Evolutionary conservation across 2,888 invertebrate species (phyloP).

Genomic region (Rotaria sp.): DNA sequence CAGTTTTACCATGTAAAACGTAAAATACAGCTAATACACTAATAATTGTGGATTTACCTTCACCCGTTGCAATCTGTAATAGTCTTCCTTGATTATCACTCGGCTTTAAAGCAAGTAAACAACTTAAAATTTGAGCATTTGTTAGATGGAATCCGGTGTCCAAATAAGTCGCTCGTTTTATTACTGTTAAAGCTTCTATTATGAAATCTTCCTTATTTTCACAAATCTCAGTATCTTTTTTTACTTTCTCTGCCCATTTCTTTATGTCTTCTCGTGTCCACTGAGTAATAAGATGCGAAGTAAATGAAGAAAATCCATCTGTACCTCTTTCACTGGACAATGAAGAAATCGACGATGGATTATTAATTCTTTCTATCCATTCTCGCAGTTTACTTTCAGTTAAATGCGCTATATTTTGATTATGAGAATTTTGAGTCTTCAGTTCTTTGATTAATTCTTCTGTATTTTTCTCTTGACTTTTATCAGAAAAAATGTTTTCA

Average conservation of each 20-base stretch:
- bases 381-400: too few relatives aligned
- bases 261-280: background rate
- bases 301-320: background rate
- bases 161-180: background rate
- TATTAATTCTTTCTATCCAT: too few relatives aligned
- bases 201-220: background rate
- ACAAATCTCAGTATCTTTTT: background rate
- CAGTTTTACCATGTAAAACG: slow-evolving; percentile 42
- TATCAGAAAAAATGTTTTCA: background rate
- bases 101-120: slow-evolving; percentile 3
- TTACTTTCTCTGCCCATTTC: background rate
- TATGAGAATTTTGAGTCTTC: background rate
- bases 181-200: background rate
- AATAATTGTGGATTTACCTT: slow-evolving; percentile 45
- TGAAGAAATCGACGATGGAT: too few relatives aligned
- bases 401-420: background rate
- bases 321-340: too few relatives aligned
- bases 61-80: slow-evolving; percentile 52
- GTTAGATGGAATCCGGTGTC: background rate
- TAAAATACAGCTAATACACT: slow-evolving; percentile 47
- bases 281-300: background rate
- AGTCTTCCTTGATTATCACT: slow-evolving; percentile 43
- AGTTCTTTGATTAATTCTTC: background rate
- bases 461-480: background rate
- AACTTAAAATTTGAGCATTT: slow-evolving; percentile 17